These are phyloP conservation scores for Zaprionus taronus DNA, from an alignment of 1,140 invertebrate genomes.

Conservation along the genomic window DNA sequence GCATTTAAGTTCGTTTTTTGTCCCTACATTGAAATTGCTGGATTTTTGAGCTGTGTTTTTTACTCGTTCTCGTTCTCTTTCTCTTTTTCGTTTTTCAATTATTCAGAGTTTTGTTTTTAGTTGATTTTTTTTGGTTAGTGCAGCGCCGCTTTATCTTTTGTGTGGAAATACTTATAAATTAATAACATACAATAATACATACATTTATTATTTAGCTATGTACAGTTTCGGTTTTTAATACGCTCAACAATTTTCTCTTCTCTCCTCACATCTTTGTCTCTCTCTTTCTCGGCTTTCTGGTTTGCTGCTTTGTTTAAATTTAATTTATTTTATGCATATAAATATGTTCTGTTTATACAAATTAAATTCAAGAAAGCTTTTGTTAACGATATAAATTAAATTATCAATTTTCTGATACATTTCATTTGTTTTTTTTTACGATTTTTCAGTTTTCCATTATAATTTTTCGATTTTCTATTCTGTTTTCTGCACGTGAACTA, in stretches of 20 bases:
- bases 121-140: constrained; percentile 31
- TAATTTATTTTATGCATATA: constrained; percentile 44
- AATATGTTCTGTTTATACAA: constrained; percentile 62
- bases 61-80: background rate
- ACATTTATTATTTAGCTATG: constrained; percentile 71
- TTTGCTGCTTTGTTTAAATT: constrained; percentile 41
- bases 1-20: constrained; percentile 37
- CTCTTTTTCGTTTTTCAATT: constrained; percentile 7
- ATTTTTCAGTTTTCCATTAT: constrained; percentile 7
- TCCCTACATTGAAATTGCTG: constrained; percentile 24
- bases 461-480: background rate
- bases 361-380: constrained; percentile 81
- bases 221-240: constrained; percentile 57
- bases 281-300: constrained; percentile 32
- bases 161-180: constrained; percentile 65
- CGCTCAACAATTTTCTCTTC: constrained; percentile 51
- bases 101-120: constrained; percentile 25
- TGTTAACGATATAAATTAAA: constrained; percentile 74
- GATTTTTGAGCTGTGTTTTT: constrained; percentile 27
- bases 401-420: constrained; percentile 37
- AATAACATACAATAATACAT: constrained; percentile 80
- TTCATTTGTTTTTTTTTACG: constrained; percentile 32
- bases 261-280: constrained; percentile 10
- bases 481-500: constrained; percentile 1
- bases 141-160: constrained; percentile 41